Evolutionary conservation across 2,888 invertebrate genomes (phyloP), one percentile per base, ranked within the genome.

Genomic region (Linnaemya tessellans): DNA sequence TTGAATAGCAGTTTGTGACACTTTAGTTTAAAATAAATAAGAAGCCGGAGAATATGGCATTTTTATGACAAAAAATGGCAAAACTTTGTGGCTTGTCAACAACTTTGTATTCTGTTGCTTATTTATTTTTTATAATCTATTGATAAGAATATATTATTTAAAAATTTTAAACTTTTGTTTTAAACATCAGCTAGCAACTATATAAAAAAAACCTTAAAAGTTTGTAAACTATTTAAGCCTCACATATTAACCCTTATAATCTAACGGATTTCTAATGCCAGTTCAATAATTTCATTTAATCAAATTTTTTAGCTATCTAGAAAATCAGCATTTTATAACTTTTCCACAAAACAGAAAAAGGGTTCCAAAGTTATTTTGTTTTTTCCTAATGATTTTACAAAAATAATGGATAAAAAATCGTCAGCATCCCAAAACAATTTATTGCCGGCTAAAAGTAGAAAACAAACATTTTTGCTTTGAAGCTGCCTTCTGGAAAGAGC

Each of bases 321-420:
- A 49, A 58, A 67, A 73, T 74, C 73, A 49, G 49, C 38, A 38
- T 54, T 62, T 43, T 51, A 68, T 15, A 3, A 22, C 22, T 60
- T 68, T 49, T n/a, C n/a, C 49, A 60, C 68, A 70, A 51, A 18
- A 30, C 5, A 30, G 30, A 64, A 82, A n/a, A 82, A 70, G 81
- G 81, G 75, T 82, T 82, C 54, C 54, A 64, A 51, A 43, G 20
- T 7, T 46, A 22, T 70, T 82, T 65, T 74, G 25, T 58, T 62
- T 74, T 20, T 43, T n/a, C 62, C 25, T 54, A 67, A 68, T 62
- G 56, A 60, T 67, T 73, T 78, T 60, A 58, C 13, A 22, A 43
- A 43, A 3, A 77, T 2, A 83, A 78, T 41, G 65, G 70, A 77
- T 71, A 78, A 58, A n/a, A 71, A 38, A 71, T 1, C 65, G 71